Percentiles rank a stretch among this genome's conserved stretches.
Conservation (phyloP, 2,113 vertebrate genomes). For the Megatriorchis doriae region DNA sequence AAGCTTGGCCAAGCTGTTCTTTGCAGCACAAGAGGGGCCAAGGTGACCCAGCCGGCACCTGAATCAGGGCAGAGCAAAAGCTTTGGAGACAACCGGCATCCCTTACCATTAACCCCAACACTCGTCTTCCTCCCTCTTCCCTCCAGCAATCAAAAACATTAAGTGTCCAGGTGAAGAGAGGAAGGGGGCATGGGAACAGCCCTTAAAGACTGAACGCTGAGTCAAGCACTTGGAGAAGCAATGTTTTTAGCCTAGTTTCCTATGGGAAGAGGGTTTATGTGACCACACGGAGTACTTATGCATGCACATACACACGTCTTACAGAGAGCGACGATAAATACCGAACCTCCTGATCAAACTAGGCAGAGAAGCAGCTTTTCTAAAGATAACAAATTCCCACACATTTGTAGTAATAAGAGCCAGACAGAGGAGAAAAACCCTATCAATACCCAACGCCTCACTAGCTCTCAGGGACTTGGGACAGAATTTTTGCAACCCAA, state of each 20-base stretch:
- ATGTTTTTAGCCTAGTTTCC: not conserved
- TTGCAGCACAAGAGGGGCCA: not conserved
- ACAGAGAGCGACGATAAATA: fast-evolving
- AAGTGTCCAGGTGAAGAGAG: not conserved
- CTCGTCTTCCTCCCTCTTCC: not conserved
- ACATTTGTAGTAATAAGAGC: not conserved
- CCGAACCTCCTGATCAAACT: not conserved
- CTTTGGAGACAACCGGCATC: not conserved
- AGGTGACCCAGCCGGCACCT: not conserved
- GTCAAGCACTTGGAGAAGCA: not conserved
- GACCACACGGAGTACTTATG: not conserved
- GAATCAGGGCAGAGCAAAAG: not conserved
- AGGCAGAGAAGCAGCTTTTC: not conserved
- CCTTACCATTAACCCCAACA: not conserved
- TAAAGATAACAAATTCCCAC: not conserved
- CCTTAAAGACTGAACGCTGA: not conserved
- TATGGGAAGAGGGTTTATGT: not conserved
- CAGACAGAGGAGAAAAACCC: not conserved
- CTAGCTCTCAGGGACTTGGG: not conserved
- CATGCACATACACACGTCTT: not conserved
- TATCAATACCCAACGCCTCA: not conserved
- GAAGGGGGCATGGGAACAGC: not conserved
- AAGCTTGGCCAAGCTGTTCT: not conserved
- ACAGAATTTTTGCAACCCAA: not conserved
- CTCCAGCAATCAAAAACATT: not conserved